These are phyloP conservation scores for Oophaga pumilio DNA, from an alignment of 2,113 vertebrate species.

Conservation along the genomic window DNA sequence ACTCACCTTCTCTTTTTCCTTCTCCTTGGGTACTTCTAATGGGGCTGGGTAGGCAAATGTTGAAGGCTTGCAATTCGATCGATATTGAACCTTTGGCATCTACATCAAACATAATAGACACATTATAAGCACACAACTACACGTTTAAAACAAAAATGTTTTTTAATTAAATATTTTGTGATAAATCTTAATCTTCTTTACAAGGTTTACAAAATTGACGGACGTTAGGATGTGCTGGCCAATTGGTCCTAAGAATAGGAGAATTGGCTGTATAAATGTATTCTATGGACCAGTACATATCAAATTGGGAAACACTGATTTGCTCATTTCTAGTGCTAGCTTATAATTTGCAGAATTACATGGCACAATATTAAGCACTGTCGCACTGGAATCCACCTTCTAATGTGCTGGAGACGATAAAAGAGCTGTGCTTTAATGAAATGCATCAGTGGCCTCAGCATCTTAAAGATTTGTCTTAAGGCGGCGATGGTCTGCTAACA, in stretches of 20 bases:
- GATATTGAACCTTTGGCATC: conserved; percentile 99
- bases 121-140: not conserved
- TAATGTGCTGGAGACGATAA: not conserved
- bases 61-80: conserved; percentile 98
- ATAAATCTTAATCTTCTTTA: too few species aligned
- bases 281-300: not conserved
- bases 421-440: not conserved
- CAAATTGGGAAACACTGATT: not conserved
- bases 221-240: too few species aligned
- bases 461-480: not conserved
- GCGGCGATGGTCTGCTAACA: not conserved
- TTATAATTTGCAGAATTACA: not conserved
- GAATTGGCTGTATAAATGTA: not conserved
- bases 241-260: too few species aligned
- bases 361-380: not conserved
- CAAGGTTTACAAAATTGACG: too few species aligned
- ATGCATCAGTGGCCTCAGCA: not conserved
- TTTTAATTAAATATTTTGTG: too few species aligned
- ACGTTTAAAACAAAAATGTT: not conserved
- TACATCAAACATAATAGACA: conserved; percentile 63
- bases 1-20: conserved; percentile 97
- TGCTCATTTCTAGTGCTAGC: not conserved
- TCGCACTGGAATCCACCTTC: not conserved
- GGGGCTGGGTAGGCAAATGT: conserved; percentile 97
- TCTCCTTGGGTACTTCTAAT: conserved; percentile 97